A percentile compares a stretch with the other conserved stretches of the same genome.
phyloP scores from a whole-genome alignment of 2,113 vertebrate species.

The western clawed frog (Xenopus tropicalis) region DNA sequence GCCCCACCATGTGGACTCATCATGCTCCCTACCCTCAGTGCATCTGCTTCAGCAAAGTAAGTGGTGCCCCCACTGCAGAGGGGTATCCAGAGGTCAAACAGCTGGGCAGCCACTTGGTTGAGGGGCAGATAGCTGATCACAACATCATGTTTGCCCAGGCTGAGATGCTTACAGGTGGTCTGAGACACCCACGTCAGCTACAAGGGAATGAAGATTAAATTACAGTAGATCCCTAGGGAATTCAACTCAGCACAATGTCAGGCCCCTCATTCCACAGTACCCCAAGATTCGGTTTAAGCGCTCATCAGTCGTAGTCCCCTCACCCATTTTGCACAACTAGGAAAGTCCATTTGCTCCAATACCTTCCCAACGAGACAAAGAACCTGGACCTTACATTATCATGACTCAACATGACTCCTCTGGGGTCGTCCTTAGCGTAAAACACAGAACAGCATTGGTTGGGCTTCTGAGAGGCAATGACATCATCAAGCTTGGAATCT shows the following conservation, averaged over 20 bases:
- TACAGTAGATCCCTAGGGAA: too few relatives aligned
- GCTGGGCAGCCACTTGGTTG: slow-evolving; percentile 69
- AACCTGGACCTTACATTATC: slow-evolving; percentile 65
- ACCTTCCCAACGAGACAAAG: background rate
- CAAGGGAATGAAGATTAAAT: too few relatives aligned
- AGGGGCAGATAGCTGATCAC: slow-evolving; percentile 72
- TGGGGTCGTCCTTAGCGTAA: slow-evolving; percentile 69
- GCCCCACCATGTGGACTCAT: background rate
- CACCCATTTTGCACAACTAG: too few relatives aligned
- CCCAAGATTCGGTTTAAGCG: too few relatives aligned
- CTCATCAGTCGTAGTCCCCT: too few relatives aligned
- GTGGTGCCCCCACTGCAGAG: slow-evolving; percentile 52
- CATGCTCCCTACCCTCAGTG: slow-evolving; percentile 63
- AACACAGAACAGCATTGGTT: slow-evolving; percentile 74
- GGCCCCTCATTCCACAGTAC: too few relatives aligned
- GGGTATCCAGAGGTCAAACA: slow-evolving; percentile 67
- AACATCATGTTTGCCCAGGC: slow-evolving; percentile 41
- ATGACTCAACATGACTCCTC: slow-evolving; percentile 77
- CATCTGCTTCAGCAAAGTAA: slow-evolving; percentile 70
- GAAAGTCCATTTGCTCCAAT: too few relatives aligned
- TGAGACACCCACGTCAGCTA: slow-evolving; percentile 67
- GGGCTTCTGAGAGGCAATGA: slow-evolving; percentile 61
- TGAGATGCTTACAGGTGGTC: slow-evolving; percentile 6
- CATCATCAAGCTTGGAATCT: slow-evolving; percentile 55
- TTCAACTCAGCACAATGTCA: too few relatives aligned